Percentiles rank a stretch among this genome's conserved stretches.
Conservation (phyloP, 2,888 invertebrate species). For the Catocala nupta region DNA sequence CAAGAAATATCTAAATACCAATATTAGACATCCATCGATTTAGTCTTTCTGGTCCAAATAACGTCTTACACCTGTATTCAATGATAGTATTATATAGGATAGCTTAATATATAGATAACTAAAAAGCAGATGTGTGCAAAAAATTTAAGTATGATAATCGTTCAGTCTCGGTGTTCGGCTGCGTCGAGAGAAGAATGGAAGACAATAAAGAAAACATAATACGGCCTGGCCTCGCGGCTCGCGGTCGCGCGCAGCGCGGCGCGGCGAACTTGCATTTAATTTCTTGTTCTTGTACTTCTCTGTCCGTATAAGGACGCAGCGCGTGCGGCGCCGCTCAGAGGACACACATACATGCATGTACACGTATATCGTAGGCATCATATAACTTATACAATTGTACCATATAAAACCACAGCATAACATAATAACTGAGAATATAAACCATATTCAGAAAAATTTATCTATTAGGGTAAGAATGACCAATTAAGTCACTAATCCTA, state of each 20-base stretch:
- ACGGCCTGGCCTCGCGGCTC: constrained; percentile 68
- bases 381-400: constrained; percentile 7
- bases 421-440: constrained; percentile 32
- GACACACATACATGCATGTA: constrained; percentile 56
- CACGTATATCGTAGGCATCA: constrained; percentile 36
- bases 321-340: constrained; percentile 74
- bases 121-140: constrained; percentile 19
- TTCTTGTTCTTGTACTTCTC: constrained; percentile 81
- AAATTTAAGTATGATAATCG: constrained; percentile 27
- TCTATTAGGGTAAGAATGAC: constrained; percentile 16
- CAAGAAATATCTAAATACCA: too few species aligned
- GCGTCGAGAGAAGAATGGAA: constrained; percentile 51
- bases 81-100: too few species aligned
- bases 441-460: constrained; percentile 52
- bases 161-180: constrained; percentile 36
- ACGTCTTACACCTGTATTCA: too few species aligned
- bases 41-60: too few species aligned
- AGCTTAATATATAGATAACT: neutral
- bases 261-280: constrained; percentile 69
- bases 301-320: constrained; percentile 79
- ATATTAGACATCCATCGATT: too few species aligned
- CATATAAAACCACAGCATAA: constrained; percentile 19
- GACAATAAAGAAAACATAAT: constrained; percentile 75
- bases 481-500: neutral
- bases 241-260: constrained; percentile 41